These are phyloP conservation scores for Anthopleura xanthogrammica DNA, from an alignment of 92 coral and sea anemone genomes.

Conservation along the genomic window DNA sequence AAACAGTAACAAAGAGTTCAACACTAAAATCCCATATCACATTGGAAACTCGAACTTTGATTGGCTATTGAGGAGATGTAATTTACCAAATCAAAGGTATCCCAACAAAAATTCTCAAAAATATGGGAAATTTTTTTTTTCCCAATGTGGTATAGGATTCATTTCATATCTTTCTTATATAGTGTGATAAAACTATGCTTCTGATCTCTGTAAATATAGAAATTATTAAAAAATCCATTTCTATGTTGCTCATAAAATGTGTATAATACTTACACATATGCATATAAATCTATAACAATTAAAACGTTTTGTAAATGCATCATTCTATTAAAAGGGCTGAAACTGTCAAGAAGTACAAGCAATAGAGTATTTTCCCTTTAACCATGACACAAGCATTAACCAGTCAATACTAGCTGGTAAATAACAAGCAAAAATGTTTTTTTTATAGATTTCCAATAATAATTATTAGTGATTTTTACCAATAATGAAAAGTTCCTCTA, in stretches of 20 bases:
- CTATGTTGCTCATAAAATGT: background rate
- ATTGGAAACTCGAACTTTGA: background rate
- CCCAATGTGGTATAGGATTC: background rate
- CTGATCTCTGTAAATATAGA: background rate
- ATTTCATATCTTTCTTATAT: background rate
- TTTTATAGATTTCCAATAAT: background rate
- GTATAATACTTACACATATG: background rate
- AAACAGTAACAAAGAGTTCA: background rate
- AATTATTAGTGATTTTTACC: no score
- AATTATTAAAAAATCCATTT: conserved; percentile 4
- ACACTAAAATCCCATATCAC: background rate
- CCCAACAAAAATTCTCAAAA: background rate
- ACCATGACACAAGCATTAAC: background rate
- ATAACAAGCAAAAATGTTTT: no score
- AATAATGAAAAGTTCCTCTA: no score
- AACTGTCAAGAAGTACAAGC: background rate
- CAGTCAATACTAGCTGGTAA: background rate
- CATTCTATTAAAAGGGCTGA: background rate
- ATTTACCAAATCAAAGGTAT: no score
- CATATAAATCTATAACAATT: conserved; percentile 2
- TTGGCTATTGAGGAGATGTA: background rate
- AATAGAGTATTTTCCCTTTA: background rate
- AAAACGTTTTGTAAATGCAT: no score
- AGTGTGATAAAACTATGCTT: no score
- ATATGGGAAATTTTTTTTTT: background rate